phyloP scores from a whole-genome alignment of 2,888 invertebrate species.

The Nymphalis urticae region DNA sequence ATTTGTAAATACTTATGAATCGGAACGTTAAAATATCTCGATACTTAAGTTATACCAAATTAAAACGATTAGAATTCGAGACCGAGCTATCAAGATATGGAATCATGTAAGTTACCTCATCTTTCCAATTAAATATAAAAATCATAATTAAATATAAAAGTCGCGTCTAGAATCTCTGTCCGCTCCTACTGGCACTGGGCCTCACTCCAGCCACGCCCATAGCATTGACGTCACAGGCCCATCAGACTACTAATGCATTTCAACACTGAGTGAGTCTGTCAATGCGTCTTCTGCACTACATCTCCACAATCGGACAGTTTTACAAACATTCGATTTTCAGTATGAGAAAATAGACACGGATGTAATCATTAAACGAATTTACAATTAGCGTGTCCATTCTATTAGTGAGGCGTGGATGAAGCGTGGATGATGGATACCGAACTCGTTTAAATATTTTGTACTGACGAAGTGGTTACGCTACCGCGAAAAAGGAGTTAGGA shows the following conservation, averaged over 20 bases:
- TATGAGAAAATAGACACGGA: constrained; percentile 12
- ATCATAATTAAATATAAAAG: no score
- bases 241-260: constrained; percentile 30
- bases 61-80: no score
- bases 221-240: constrained; percentile 26
- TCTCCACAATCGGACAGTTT: constrained; percentile 20
- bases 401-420: no score
- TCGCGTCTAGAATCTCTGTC: no score
- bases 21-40: no score
- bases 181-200: constrained; percentile 3
- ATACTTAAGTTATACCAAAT: no score
- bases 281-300: constrained; percentile 27
- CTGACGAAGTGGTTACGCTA: no score
- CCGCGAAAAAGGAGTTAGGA: no score
- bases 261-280: constrained; percentile 33
- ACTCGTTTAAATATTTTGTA: not conserved
- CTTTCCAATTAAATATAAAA: no score
- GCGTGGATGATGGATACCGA: not conserved
- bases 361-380: not conserved
- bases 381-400: not conserved
- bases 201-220: constrained; percentile 10
- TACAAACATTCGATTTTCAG: constrained; percentile 14
- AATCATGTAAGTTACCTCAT: no score
- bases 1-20: no score
- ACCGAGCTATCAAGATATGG: no score